Evolutionary conservation across 2,888 invertebrate species (phyloP), one percentile per base, ranked within the genome.

Genomic region (Julus scanicus): DNA sequence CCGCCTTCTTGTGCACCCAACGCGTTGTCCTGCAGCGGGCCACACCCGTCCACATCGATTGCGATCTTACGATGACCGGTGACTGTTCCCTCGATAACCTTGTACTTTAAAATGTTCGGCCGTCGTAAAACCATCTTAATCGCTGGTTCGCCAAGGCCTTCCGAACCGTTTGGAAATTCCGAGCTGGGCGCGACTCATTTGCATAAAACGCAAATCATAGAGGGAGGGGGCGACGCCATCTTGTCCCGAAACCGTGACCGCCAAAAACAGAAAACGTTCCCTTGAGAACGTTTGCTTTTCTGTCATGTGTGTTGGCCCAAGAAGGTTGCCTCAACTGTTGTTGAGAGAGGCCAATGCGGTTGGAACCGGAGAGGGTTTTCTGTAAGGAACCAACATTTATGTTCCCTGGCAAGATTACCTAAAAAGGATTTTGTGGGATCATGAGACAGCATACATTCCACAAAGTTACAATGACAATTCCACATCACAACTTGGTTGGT

Each of bases 101-200:
- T 85, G 85, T 85, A 85, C 85, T 29, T 85, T 40, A 85, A 85
- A 85, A 48, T 85, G 85, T 85, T 85, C 85, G 49, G 48, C 39
- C 85, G 49, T 85, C 44, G 80, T 80, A 85, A 85, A 85, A 49
- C 85, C 85, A 85, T 85, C 85, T 85, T 44, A 85, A 85, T 85
- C 85, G 80, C 80, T 80, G 2, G 85, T 40, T 49, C 9, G 49
- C 85, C 85, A 85, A 85, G 85, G 85, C n/a, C 85, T 84, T 20
- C 20, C 48, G 29, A 85, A 80, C 37, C 4, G 85, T 20, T 44
- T 44, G 85, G 85, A 85, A 85, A 85, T 85, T 85, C 85, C 85
- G 20, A 44, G 17, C 48, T 44, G 49, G 85, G 85, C 29, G 85
- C 49, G 85, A 85, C 85, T 85, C 48, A 85, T 48, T 85, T 85